Conservation (phyloP, 2,888 invertebrate species). For the Sesia apiformis region DNA sequence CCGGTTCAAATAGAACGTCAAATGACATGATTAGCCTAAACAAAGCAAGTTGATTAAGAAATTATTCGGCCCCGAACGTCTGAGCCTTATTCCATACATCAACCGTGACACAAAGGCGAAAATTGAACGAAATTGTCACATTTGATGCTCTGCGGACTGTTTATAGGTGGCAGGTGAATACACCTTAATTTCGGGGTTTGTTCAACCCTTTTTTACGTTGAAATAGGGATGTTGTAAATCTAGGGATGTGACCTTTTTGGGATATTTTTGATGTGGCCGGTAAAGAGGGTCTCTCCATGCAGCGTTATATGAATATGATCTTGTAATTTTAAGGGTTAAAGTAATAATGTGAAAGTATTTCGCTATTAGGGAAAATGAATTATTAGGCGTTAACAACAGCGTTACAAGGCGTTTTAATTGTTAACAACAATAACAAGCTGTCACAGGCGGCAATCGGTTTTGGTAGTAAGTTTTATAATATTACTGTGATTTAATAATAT, state of each 20-base stretch:
- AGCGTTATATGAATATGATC: neutral
- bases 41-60: constrained; percentile 24
- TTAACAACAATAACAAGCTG: no score
- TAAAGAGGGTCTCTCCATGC: neutral
- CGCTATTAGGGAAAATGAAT: neutral
- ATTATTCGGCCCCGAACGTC: no score
- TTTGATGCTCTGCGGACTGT: no score
- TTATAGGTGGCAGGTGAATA: constrained; percentile 13
- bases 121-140: no score
- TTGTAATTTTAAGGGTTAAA: neutral
- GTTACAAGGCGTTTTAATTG: no score
- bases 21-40: constrained; percentile 52
- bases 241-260: neutral
- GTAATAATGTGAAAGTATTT: neutral
- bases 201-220: constrained; percentile 22
- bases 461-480: no score
- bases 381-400: no score
- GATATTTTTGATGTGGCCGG: neutral
- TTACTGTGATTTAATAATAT: no score
- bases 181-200: constrained; percentile 22
- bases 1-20: constrained; percentile 43
- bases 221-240: neutral
- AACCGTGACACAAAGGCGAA: no score
- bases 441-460: no score
- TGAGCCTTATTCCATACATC: no score